These are phyloP conservation scores for Verasper variegatus DNA, from an alignment of 2,113 vertebrate genomes.

Conservation along the genomic window DNA sequence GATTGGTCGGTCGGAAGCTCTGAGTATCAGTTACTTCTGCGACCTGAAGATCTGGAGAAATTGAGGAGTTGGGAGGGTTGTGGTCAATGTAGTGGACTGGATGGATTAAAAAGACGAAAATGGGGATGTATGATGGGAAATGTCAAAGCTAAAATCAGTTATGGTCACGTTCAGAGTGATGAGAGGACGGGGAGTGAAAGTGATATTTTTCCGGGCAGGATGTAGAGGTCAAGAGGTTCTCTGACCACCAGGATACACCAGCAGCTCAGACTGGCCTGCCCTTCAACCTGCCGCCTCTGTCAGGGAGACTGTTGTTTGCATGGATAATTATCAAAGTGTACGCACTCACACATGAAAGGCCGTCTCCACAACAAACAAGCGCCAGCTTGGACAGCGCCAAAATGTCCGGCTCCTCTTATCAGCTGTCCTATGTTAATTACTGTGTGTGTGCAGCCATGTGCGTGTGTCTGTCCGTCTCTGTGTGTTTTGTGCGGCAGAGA, in stretches of 20 bases:
- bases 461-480: constrained; percentile 21
- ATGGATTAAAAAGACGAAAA: constrained; percentile 48
- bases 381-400: constrained; percentile 25
- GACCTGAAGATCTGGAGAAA: constrained; percentile 31
- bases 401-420: constrained; percentile 55
- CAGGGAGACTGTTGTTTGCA: constrained; percentile 44
- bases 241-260: constrained; percentile 45
- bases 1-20: constrained; percentile 45
- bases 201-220: constrained; percentile 57
- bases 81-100: background rate
- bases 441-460: constrained; percentile 21
- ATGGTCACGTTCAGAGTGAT: constrained; percentile 27
- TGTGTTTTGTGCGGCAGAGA: constrained; percentile 45
- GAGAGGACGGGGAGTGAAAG: constrained; percentile 36
- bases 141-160: constrained; percentile 34
- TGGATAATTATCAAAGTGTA: constrained; percentile 48
- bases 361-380: constrained; percentile 43
- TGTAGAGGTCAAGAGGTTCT: constrained; percentile 61
- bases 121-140: constrained; percentile 26
- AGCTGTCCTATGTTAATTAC: constrained; percentile 42
- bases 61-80: constrained; percentile 15
- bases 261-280: constrained; percentile 53
- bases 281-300: constrained; percentile 60
- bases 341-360: constrained; percentile 18
- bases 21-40: constrained; percentile 36